A percentile compares a stretch with the other conserved stretches of the same genome.
Conservation (phyloP, 1,140 invertebrate species). For the Drosophila teissieri region DNA sequence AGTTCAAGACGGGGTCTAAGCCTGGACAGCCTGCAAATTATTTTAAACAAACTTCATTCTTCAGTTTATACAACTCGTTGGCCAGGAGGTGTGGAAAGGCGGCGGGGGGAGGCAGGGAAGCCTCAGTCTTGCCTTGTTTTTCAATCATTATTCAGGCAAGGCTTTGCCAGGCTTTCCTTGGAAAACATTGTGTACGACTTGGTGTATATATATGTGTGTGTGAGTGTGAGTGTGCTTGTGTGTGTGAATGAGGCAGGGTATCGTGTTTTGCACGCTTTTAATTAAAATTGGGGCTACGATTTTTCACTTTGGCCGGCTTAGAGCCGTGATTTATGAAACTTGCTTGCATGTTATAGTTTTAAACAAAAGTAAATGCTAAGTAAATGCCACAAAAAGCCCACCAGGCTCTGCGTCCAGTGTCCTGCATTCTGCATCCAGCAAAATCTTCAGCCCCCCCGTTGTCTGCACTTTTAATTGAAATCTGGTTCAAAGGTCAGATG, state of each 20-base stretch:
- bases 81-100: slow-evolving; percentile 4
- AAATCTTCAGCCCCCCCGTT: background rate
- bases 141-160: slow-evolving; percentile 81
- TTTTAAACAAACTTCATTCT: slow-evolving; percentile 81
- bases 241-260: slow-evolving; percentile 47
- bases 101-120: background rate
- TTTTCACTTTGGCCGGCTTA: slow-evolving; percentile 77
- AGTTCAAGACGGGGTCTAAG: slow-evolving; percentile 23
- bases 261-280: slow-evolving; percentile 83
- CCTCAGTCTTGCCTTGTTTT: slow-evolving; percentile 67
- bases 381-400: slow-evolving; percentile 73
- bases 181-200: slow-evolving; percentile 68
- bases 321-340: slow-evolving; percentile 78
- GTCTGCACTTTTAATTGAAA: slow-evolving; percentile 72
- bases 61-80: slow-evolving; percentile 75
- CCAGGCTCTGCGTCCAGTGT: background rate
- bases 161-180: slow-evolving; percentile 70
- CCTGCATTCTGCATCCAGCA: background rate
- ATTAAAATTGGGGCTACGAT: slow-evolving; percentile 81
- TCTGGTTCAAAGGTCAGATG: slow-evolving; percentile 74
- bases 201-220: slow-evolving; percentile 18
- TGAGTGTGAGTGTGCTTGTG: slow-evolving; percentile 20
- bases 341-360: slow-evolving; percentile 79
- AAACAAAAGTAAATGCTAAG: slow-evolving; percentile 78
- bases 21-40: slow-evolving; percentile 78